These are phyloP conservation scores for Synchiropus splendidus DNA, from an alignment of 2,113 vertebrate genomes.

Conservation along the genomic window DNA sequence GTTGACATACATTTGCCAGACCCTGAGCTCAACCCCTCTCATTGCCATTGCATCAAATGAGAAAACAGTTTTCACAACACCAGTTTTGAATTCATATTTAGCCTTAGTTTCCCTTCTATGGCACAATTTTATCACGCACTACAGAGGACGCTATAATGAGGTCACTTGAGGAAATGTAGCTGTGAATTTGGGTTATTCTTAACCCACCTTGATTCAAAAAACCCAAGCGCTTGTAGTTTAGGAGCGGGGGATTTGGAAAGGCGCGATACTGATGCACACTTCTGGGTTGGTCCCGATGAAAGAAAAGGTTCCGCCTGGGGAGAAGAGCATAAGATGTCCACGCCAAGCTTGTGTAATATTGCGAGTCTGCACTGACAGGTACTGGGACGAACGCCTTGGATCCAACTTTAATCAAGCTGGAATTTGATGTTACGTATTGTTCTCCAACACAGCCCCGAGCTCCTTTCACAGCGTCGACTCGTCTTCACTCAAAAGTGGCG, in stretches of 20 bases:
- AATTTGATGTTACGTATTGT: too few species aligned
- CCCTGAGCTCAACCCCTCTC: slow-evolving; percentile 6
- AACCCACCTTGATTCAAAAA: too few species aligned
- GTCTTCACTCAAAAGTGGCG: slow-evolving; percentile 40
- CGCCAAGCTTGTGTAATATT: too few species aligned
- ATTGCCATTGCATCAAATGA: slow-evolving; percentile 4
- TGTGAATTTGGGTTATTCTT: slow-evolving; percentile 15
- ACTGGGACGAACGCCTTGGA: too few species aligned
- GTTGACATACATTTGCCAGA: slow-evolving; percentile 22
- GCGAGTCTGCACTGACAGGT: slow-evolving; percentile 72
- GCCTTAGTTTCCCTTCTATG: too few species aligned
- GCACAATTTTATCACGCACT: too few species aligned
- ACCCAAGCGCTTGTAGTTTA: too few species aligned
- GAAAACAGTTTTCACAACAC: neutral
- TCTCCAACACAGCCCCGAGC: slow-evolving; percentile 56
- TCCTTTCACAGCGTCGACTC: slow-evolving; percentile 39
- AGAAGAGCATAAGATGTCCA: slow-evolving; percentile 45
- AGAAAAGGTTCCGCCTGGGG: slow-evolving; percentile 34
- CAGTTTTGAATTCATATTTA: slow-evolving; percentile 3
- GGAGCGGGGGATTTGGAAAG: too few species aligned
- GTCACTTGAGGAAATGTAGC: slow-evolving; percentile 28
- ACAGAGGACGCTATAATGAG: slow-evolving; percentile 33
- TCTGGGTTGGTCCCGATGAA: too few species aligned
- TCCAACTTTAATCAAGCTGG: slow-evolving; percentile 74
- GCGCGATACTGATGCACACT: too few species aligned